phyloP scores from a whole-genome alignment of 2,888 invertebrate species.

The Nowickia ferox region DNA sequence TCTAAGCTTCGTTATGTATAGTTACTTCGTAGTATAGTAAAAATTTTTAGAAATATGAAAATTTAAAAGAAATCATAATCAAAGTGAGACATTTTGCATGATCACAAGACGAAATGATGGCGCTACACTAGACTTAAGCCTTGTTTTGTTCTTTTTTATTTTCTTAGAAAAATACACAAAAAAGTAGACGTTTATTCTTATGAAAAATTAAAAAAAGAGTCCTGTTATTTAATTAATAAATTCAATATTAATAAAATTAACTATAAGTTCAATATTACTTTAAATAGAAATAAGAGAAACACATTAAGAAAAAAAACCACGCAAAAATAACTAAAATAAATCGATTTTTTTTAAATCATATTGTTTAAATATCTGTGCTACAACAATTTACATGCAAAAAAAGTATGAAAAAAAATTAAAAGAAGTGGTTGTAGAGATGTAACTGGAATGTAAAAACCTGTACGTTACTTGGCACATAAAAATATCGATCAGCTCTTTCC shows the following conservation, averaged over 20 bases:
- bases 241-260: not conserved
- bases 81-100: too few relatives aligned
- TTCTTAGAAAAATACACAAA: too few relatives aligned
- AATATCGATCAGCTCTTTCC: too few relatives aligned
- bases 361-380: constrained; percentile 48
- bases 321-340: not conserved
- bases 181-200: constrained; percentile 48
- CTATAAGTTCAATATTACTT: not conserved
- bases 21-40: too few relatives aligned
- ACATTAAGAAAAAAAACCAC: not conserved
- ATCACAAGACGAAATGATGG: not conserved
- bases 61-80: too few relatives aligned
- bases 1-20: too few relatives aligned
- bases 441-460: too few relatives aligned
- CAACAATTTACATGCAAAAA: constrained; percentile 6
- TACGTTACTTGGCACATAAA: too few relatives aligned
- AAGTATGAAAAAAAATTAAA: not conserved
- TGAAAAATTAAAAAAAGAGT: constrained; percentile 27
- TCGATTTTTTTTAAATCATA: constrained; percentile 23
- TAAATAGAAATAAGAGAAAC: not conserved
- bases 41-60: too few relatives aligned
- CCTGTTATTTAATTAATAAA: constrained; percentile 25
- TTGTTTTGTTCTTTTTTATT: not conserved
- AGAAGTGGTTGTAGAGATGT: too few relatives aligned
- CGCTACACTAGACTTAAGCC: not conserved